Evolutionary conservation across 2,888 invertebrate genomes (phyloP), one percentile per base, ranked within the genome.

Genomic region (Tillus elongatus): DNA sequence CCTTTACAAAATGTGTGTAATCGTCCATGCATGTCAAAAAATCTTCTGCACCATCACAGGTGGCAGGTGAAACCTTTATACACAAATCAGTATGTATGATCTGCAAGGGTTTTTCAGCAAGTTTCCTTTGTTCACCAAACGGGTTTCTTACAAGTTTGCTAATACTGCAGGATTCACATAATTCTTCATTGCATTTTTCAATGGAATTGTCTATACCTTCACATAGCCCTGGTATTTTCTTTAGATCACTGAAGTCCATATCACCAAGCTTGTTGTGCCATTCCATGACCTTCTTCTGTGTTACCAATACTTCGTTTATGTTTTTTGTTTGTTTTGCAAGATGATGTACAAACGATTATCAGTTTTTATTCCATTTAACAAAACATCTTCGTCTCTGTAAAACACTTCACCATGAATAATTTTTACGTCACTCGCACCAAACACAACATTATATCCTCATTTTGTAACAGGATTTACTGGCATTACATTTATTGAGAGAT

Each of bases 81-180:
- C 54, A 57, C 12, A 61, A 46, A 41, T 58, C 56, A 6, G 54
- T 53, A 47, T 56, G 56, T 11, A 61, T 36, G 12, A 56, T 46
- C 45, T 55, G 54, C 19, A 61, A 44, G 9, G 58, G 54, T 46
- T 57, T 44, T 26, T 51, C 47, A 43, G 57, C 37, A 48, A 49
- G 49, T 48, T 44, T 37, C 42, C 43, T 50, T 51, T 39, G 33
- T 13, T 10, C 43, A 28, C 48, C 43, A 48, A 61, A 61, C 14
- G 54, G 53, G 8, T 56, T 42, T 40, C 56, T 47, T 8, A 47
- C 36, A 45, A 56, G 56, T 43, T 60, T 57, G n/a, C 55, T 56
- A 38, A 54, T 44, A 41, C 58, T 52, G 43, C 57, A 61, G 11
- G 56, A 47, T 28, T 57, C 58, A 46, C 59, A 61, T 36, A 56